Evolutionary conservation across 2,888 invertebrate species (phyloP), one percentile per base, ranked within the genome.

Genomic region (Macrosoma leucophasiata): DNA sequence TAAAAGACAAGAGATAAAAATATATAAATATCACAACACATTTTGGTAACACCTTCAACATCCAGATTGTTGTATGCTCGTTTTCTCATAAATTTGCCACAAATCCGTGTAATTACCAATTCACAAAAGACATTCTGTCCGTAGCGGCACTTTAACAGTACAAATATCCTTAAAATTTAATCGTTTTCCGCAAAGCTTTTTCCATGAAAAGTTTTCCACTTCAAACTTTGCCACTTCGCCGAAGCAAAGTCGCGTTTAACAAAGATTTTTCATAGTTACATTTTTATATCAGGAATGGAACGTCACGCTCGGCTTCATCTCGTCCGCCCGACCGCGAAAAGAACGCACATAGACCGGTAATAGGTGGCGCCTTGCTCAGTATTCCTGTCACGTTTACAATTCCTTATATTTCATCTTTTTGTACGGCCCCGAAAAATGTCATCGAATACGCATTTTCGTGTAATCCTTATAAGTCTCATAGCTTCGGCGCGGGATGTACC

Each of bases 391-490:
- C 84, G 84, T 82, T 66, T 65, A 76, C 67, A 81, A 79, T 84
- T 82, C 71, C 81, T 78, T 82, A 84, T 82, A 79, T 82, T 81
- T 82, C 82, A 79, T 84, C 79, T 82, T 82, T 81, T 82, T 77
- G 73, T 68, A 74, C 74, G 72, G 71, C 62, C 73, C 70, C 77
- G 72, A 79, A 82, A 82, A 84, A 84, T 82, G 84, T 79, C 84
- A 84, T 84, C 82, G 82, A 84, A 84, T 82, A 82, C 82, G 77
- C 82, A 82, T 82, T 82, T 84, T 76, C 75, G 66, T 73, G 76
- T 84, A 84, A 84, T 82, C 81, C 81, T 78, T 70, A 75, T 81
- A 79, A 82, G 81, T 79, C 79, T 73, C 71, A 67, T 72, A 71
- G 77, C 74, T 70, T 67, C 68, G 62, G 60, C 63, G 56, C 55